Base-by-base conservation (phyloP, 2,113 vertebrate species). In the Alces alces region DNA sequence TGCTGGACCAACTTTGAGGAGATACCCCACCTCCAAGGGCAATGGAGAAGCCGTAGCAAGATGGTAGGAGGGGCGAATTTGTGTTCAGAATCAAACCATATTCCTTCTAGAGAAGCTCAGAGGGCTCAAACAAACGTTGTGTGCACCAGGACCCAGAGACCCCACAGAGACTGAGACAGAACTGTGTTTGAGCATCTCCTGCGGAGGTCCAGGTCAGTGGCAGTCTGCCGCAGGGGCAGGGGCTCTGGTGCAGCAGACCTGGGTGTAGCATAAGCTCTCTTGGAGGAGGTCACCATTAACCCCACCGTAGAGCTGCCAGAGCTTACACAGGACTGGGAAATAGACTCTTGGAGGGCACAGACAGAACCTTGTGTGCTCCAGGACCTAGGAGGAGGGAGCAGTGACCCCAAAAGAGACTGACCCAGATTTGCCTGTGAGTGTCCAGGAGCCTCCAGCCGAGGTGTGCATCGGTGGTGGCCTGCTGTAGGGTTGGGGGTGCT, bases 401-500 rank as follows among this genome's bases (percentile, higher is more conserved):
- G 33, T n/a, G 16, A 19, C n/a, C 16, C 16, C 4, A 66, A 19
- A n/a, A 66, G 61, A 66, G 16, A 66, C 61, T 66, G 33, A n/a
- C 8, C 4, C 7, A 66, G 33, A n/a, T 33, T 66, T 66, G 52
- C 33, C 61, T 66, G 16, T n/a, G 33, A n/a, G 33, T 66, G 61
- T 66, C 7, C 16, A n/a, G 61, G 7, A 66, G 7, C n/a, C 61
- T 66, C 61, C 33, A 66, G 61, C 61, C 0, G 2, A 66, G 61
- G 33, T 17, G 19, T 0, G 7, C 33, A 7, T 19, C 0, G 0
- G 33, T 1, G 2, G 16, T n/a, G 1, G 61, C 33, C 61, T n/a
- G 61, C 33, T 9, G 61, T 7, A 64, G 16, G 16, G 16, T 19
- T 64, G 2, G 7, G 33, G 61, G 16, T 1, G 4, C 61, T n/a